Base-by-base conservation (phyloP, 2,113 vertebrate genomes). In the Phylloscopus whistleri region DNA sequence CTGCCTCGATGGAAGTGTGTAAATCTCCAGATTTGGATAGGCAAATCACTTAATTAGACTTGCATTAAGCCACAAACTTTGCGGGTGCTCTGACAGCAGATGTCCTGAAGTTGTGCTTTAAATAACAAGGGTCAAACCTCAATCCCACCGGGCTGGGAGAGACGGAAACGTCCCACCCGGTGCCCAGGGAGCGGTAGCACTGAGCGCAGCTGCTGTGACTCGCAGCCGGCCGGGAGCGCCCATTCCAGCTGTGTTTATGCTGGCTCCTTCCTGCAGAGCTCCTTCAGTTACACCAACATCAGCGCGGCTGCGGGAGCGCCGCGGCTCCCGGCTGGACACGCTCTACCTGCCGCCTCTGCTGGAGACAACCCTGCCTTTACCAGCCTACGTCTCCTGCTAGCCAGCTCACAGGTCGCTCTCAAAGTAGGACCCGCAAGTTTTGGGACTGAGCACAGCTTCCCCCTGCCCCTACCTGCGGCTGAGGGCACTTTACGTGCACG, bases 181-280 rank as follows among this genome's bases (percentile, higher is more conserved):
- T 80, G 87, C 82, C 82, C 59, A 10, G 55, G 41, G 87, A 86
- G 92, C 94, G 31, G 96, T 83, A 93, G 96, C 90, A 3, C 33
- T 0, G 95, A 31, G 59, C 1, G 90, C 91, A 95, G 93, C 94
- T 95, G 91, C 87, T 2, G 82, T 3, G 87, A 39, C 58, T 73
- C 2, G 39, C 80, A 52, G 92, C 55, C n/a, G 48, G 88, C 95
- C 27, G 9, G 0, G 4, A 72, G 77, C 35, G 26, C 82, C 82
- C 67, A 0, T 44, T 77, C 90, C 94, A 95, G 96, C 96, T 96
- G 94, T 95, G 95, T 94, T 96, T 92, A 37, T 56, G 82, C 94
- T 90, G 93, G 89, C 84, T 91, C 56, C 90, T 93, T 94, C 92
- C 95, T 77, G 63, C 39, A 23, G 5, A 51, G 90, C 94, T 95